phyloP scores from a whole-genome alignment of 2,888 invertebrate genomes.

The Dysmachus trigonus region DNA sequence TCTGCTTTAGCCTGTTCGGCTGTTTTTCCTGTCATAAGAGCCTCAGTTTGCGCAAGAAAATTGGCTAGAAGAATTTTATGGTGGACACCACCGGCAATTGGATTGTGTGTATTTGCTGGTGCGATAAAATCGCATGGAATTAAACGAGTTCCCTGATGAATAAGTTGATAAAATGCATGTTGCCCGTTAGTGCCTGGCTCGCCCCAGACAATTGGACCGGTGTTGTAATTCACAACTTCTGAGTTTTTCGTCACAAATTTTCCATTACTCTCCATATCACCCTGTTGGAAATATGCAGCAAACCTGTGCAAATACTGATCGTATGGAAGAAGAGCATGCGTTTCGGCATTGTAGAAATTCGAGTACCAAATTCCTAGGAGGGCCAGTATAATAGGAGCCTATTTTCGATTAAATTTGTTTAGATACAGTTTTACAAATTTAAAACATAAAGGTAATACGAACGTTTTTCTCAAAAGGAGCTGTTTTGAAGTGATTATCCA shows the following conservation, averaged over 20 bases:
- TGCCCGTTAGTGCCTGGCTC: constrained; percentile 99
- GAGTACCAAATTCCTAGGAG: constrained; percentile 92
- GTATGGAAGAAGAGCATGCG: constrained; percentile 95
- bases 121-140: constrained; percentile 98
- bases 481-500: constrained; percentile 92
- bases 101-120: constrained; percentile 91
- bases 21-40: constrained; percentile 84
- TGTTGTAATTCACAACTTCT: constrained; percentile 63
- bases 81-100: constrained; percentile 80
- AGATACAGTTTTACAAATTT: not conserved
- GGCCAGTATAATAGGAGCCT: constrained; percentile 94
- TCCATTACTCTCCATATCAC: constrained; percentile 99
- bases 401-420: constrained; percentile 30
- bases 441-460: constrained; percentile 51
- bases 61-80: constrained; percentile 96
- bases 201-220: constrained; percentile 70
- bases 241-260: constrained; percentile 86
- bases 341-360: constrained; percentile 95
- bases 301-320: constrained; percentile 99
- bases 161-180: constrained; percentile 99
- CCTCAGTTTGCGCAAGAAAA: constrained; percentile 98
- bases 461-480: constrained; percentile 93
- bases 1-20: constrained; percentile 75
- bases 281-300: constrained; percentile 99
- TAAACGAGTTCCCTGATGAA: constrained; percentile 85